These are phyloP conservation scores for Canis aureus DNA, from an alignment of 2,113 vertebrate genomes.

Conservation along the genomic window DNA sequence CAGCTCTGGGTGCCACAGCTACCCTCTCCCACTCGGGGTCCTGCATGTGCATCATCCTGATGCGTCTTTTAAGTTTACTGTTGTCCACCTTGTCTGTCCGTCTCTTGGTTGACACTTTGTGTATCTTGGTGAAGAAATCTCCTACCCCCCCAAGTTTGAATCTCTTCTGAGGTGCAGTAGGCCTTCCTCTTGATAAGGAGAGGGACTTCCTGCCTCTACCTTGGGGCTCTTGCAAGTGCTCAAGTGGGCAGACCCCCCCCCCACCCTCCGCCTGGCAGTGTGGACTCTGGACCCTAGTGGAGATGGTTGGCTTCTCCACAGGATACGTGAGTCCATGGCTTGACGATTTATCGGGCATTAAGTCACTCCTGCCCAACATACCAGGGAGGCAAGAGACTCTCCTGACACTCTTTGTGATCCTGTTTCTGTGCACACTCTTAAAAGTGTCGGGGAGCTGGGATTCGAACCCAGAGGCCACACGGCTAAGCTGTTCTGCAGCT, in stretches of 20 bases:
- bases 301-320: background rate
- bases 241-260: background rate
- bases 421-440: background rate
- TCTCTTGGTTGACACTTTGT: rapidly evolving
- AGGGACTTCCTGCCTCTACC: too few species aligned
- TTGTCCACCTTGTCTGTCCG: rapidly evolving
- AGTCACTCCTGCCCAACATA: background rate
- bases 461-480: background rate
- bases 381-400: rapidly evolving
- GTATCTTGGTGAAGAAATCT: too few species aligned
- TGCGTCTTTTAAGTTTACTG: background rate
- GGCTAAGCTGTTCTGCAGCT: background rate
- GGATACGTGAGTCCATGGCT: rapidly evolving
- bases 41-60: background rate
- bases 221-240: background rate
- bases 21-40: background rate
- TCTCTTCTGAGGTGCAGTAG: rapidly evolving
- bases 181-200: background rate
- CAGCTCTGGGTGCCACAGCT: background rate
- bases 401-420: rapidly evolving
- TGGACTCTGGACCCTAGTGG: too few species aligned
- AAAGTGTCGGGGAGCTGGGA: rapidly evolving
- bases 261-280: background rate
- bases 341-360: rapidly evolving
- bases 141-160: background rate